phyloP scores from a whole-genome alignment of 2,888 invertebrate species.

The Tinea semifulvella region DNA sequence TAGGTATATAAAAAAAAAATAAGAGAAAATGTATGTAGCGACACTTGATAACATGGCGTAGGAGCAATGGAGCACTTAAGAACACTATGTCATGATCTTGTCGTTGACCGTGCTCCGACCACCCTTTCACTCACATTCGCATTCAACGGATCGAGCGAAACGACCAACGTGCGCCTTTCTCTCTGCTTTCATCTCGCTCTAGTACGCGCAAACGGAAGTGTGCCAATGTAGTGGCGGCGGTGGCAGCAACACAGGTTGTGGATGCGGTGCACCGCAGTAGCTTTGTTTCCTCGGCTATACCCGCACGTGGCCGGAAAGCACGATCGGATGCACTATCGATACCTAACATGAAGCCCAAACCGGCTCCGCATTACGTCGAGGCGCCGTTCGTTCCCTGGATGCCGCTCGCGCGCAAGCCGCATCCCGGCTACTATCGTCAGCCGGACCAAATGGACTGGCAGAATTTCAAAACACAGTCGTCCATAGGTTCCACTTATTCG shows the following conservation, averaged over 20 bases:
- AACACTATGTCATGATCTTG: conserved; percentile 32
- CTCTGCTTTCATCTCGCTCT: conserved; percentile 59
- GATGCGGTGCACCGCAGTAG: conserved; percentile 45
- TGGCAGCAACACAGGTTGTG: conserved; percentile 43
- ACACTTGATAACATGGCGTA: no score
- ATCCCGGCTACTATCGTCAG: conserved; percentile 58
- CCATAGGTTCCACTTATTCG: conserved; percentile 56
- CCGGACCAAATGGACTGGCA: conserved; percentile 58
- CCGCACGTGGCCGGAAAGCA: conserved; percentile 53
- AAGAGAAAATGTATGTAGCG: no score
- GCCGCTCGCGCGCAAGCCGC: conserved; percentile 65
- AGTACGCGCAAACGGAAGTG: conserved; percentile 26
- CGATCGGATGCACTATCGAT: conserved; percentile 58
- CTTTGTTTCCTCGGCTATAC: conserved; percentile 52
- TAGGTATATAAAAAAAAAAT: no score
- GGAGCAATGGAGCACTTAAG: conserved; percentile 18
- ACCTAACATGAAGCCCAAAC: conserved; percentile 73
- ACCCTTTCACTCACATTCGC: conserved; percentile 63
- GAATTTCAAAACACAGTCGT: conserved; percentile 54
- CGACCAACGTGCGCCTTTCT: conserved; percentile 53
- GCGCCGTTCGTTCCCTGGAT: conserved; percentile 72
- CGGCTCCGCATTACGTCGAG: conserved; percentile 54
- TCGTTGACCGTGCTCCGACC: conserved; percentile 51
- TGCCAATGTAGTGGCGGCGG: conserved; percentile 26
- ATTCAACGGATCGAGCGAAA: conserved; percentile 54